A percentile compares a stretch with the other conserved stretches of the same genome.
phyloP scores from a whole-genome alignment of 2,113 vertebrate species.

The Ia io region DNA sequence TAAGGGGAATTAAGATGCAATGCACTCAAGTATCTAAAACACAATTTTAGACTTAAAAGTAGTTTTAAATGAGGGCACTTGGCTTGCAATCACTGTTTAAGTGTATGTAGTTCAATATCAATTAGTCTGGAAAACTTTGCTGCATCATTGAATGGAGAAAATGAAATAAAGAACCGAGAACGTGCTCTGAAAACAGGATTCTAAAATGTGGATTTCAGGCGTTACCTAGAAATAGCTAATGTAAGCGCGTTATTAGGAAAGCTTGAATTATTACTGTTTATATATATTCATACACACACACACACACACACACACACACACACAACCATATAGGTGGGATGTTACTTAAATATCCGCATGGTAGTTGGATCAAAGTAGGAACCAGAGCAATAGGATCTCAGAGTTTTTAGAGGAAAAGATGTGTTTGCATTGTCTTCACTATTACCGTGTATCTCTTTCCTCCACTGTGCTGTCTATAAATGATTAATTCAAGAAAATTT shows the following conservation, averaged over 20 bases:
- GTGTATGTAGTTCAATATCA: slow-evolving; percentile 79
- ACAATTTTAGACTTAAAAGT: slow-evolving; percentile 81
- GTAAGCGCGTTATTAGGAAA: neutral
- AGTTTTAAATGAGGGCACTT: slow-evolving; percentile 77
- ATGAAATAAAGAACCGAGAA: slow-evolving; percentile 62
- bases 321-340: neutral
- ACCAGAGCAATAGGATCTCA: neutral
- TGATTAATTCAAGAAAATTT: neutral
- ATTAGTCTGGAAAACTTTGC: slow-evolving; percentile 75
- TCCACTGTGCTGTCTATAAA: neutral
- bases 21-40: slow-evolving; percentile 77
- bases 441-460: neutral
- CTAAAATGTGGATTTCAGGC: neutral
- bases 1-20: slow-evolving; percentile 76
- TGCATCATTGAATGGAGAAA: slow-evolving; percentile 71
- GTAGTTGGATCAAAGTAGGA: neutral
- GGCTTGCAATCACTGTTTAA: slow-evolving; percentile 78
- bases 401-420: neutral
- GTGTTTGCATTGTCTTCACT: neutral
- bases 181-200: neutral
- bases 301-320: too few relatives aligned
- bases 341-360: neutral
- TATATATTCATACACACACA: too few relatives aligned
- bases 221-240: neutral
- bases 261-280: neutral